Percentiles rank a stretch among this genome's conserved stretches.
Evolutionary conservation across 2,888 invertebrate genomes (phyloP).

Genomic region (Chaitophorus viminalis): DNA sequence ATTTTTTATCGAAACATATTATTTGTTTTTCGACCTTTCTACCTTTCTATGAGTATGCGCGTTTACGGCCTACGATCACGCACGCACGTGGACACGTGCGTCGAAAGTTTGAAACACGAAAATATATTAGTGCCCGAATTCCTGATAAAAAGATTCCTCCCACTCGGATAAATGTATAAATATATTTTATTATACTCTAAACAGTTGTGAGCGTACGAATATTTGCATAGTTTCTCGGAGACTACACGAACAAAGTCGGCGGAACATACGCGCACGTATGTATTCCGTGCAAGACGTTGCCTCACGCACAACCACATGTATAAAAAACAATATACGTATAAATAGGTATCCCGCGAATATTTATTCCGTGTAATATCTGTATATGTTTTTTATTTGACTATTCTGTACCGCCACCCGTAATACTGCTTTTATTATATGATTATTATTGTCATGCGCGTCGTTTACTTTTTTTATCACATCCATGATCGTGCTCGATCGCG

Average conservation of each 20-base stretch:
- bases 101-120: neutral
- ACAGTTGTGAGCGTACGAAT: neutral
- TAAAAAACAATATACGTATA: no score
- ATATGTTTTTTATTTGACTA: neutral
- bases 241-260: neutral
- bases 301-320: neutral
- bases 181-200: neutral
- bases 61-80: no score
- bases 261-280: neutral
- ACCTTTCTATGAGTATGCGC: neutral
- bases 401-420: neutral
- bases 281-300: neutral
- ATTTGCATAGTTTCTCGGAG: neutral
- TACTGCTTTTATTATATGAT: neutral
- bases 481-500: neutral
- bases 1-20: constrained; percentile 1
- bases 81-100: neutral
- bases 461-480: neutral
- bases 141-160: neutral
- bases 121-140: neutral
- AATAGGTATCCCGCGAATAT: no score
- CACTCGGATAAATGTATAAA: neutral
- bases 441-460: neutral
- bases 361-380: neutral
- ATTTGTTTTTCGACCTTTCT: neutral